Evolutionary conservation across 1,140 invertebrate genomes (phyloP).

Genomic region (Brachionus plicatilis): DNA sequence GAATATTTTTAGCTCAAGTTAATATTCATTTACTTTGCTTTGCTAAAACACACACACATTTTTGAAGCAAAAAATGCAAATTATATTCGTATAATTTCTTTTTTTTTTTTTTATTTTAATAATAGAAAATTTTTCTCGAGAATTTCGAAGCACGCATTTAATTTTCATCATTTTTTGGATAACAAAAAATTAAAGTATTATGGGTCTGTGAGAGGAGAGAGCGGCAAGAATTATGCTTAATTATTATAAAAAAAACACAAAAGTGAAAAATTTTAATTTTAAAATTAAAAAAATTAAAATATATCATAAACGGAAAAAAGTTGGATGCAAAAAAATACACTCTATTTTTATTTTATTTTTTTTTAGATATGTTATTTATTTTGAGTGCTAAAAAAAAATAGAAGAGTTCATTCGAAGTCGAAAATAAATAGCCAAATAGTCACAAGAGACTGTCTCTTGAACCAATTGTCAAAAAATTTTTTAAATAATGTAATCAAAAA

Average conservation of each 20-base stretch:
- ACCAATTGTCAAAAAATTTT: neutral
- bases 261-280: slow-evolving; percentile 20
- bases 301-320: neutral
- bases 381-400: neutral
- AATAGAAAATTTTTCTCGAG: neutral
- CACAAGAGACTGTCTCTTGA: neutral
- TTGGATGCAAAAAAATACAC: neutral
- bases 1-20: slow-evolving; percentile 22
- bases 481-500: slow-evolving; percentile 29
- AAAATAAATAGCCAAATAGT: neutral
- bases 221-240: slow-evolving; percentile 10
- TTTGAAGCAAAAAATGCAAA: slow-evolving; percentile 17
- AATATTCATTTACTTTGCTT: slow-evolving; percentile 28
- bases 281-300: slow-evolving; percentile 14
- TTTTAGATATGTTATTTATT: neutral
- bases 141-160: slow-evolving; percentile 20
- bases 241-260: slow-evolving; percentile 17
- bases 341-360: neutral
- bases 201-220: neutral
- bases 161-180: neutral
- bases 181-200: neutral
- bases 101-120: neutral
- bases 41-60: neutral
- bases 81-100: slow-evolving; percentile 14
- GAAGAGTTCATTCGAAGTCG: neutral